Conservation (phyloP, 2,888 invertebrate species). For the Timema cristinae region DNA sequence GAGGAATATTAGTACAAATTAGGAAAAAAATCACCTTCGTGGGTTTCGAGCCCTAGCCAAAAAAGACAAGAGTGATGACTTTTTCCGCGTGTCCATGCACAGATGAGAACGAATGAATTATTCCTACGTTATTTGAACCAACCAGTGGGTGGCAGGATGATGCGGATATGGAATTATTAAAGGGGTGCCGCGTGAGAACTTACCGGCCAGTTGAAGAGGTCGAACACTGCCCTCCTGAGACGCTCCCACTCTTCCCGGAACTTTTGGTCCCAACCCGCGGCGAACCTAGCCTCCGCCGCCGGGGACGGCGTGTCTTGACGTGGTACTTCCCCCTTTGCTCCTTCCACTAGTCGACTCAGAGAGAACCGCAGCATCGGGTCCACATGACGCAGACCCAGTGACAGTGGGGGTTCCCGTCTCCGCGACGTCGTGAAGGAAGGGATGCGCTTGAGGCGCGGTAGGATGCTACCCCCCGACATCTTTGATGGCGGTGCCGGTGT, state of each 20-base stretch:
- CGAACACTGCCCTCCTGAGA: conserved; percentile 20
- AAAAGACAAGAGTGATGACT: too few relatives aligned
- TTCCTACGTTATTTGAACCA: too few relatives aligned
- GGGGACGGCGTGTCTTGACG: conserved; percentile 15
- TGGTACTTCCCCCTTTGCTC: not conserved
- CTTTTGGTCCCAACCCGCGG: conserved; percentile 21
- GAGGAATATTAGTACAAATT: too few relatives aligned
- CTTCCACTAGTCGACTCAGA: conserved; percentile 25
- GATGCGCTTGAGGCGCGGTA: conserved; percentile 18
- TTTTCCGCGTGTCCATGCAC: too few relatives aligned
- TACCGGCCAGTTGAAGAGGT: conserved; percentile 20
- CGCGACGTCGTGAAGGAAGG: conserved; percentile 26
- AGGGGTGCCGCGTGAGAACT: not conserved
- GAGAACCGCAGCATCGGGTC: conserved; percentile 28
- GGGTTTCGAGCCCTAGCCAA: too few relatives aligned
- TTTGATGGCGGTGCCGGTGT: too few relatives aligned
- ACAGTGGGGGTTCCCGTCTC: conserved; percentile 18
- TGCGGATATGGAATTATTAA: too few relatives aligned
- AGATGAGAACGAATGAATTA: too few relatives aligned
- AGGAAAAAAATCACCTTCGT: too few relatives aligned
- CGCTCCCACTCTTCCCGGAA: conserved; percentile 25
- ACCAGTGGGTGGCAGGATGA: too few relatives aligned
- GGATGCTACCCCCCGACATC: too few relatives aligned
- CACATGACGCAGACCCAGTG: conserved; percentile 16
- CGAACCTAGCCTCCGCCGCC: conserved; percentile 20